A percentile compares a stretch with the other conserved stretches of the same genome.
Conservation (phyloP, 2,888 invertebrate genomes). For the Rugalucina vietnamica region DNA sequence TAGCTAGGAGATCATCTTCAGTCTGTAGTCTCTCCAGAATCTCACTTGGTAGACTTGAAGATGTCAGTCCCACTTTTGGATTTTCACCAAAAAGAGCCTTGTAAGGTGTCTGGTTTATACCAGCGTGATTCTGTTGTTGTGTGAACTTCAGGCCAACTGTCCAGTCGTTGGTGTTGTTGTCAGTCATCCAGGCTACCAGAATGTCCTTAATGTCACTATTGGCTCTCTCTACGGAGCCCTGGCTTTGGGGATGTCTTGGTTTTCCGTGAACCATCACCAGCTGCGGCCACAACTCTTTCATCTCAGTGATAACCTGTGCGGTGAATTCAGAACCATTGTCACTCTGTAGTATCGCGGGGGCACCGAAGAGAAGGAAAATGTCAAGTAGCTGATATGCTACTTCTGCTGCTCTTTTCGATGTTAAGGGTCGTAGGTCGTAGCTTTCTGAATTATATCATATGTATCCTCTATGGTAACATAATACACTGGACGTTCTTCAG, state of each 20-base stretch:
- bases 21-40: not conserved
- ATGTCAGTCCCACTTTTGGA: slow-evolving; percentile 37
- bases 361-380: slow-evolving; percentile 39
- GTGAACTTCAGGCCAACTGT: slow-evolving; percentile 6
- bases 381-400: slow-evolving; percentile 45
- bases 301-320: slow-evolving; percentile 35
- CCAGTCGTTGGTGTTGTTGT: slow-evolving; percentile 47
- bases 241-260: slow-evolving; percentile 51
- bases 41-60: slow-evolving; percentile 24
- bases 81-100: slow-evolving; percentile 42
- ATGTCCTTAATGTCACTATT: slow-evolving; percentile 60
- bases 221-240: slow-evolving; percentile 44
- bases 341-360: slow-evolving; percentile 43
- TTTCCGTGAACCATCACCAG: slow-evolving; percentile 46
- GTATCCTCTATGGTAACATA: slow-evolving; percentile 42
- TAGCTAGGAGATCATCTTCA: not conserved
- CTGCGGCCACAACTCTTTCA: slow-evolving; percentile 52
- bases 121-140: slow-evolving; percentile 10
- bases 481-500: slow-evolving; percentile 32
- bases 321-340: slow-evolving; percentile 54
- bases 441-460: slow-evolving; percentile 35
- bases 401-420: slow-evolving; percentile 19
- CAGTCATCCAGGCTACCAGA: slow-evolving; percentile 56
- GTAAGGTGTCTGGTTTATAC: slow-evolving; percentile 42
- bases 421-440: not conserved